A percentile compares a stretch with the other conserved stretches of the same genome.
These are phyloP conservation scores for Rhodophaea formosa DNA, from an alignment of 2,888 invertebrate genomes.

Conservation along the genomic window DNA sequence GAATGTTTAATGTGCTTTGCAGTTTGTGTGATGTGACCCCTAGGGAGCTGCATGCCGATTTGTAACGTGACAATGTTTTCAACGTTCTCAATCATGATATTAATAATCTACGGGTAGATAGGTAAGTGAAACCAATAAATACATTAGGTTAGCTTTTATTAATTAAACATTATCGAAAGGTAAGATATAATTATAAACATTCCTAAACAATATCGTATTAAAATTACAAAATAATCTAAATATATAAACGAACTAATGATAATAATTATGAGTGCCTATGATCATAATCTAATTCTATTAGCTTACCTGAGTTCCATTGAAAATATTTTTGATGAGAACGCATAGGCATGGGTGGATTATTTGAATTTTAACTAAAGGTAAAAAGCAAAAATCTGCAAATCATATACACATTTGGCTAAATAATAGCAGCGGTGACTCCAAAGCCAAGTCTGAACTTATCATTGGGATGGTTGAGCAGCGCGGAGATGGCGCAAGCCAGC, in stretches of 20 bases:
- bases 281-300: background rate
- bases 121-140: constrained; percentile 6
- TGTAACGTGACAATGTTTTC: constrained; percentile 10
- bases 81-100: background rate
- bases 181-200: constrained; percentile 3
- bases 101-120: constrained; percentile 6
- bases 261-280: background rate
- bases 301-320: background rate
- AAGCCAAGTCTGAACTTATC: constrained; percentile 74
- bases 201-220: background rate
- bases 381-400: too few species aligned
- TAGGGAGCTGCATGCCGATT: constrained; percentile 3
- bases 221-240: constrained; percentile 6
- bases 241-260: background rate
- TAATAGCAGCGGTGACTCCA: constrained; percentile 62
- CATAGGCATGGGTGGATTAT: too few species aligned
- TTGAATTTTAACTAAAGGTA: too few species aligned
- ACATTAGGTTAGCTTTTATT: background rate
- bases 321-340: background rate
- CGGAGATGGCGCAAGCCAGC: constrained; percentile 66
- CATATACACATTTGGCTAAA: constrained; percentile 32
- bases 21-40: constrained; percentile 38
- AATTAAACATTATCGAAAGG: constrained; percentile 6
- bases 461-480: constrained; percentile 74
- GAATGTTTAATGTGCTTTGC: constrained; percentile 70